These are phyloP conservation scores for Ooceraea biroi DNA, from an alignment of 1,140 invertebrate species.

Conservation along the genomic window DNA sequence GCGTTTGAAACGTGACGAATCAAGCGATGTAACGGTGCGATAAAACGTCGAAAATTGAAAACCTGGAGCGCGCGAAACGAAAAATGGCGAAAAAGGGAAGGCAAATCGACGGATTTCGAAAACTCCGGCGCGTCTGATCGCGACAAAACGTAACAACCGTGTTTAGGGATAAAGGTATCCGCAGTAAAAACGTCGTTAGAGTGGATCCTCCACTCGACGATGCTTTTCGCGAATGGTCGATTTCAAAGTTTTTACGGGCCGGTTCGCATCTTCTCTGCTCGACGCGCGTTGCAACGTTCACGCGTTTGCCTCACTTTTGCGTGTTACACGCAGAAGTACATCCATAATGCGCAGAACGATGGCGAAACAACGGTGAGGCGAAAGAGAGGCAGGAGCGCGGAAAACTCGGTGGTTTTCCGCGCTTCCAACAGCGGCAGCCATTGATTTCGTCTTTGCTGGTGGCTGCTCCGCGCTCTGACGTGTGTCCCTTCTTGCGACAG, in stretches of 20 bases:
- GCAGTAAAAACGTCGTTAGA: conserved; percentile 15
- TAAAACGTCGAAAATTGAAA: conserved; percentile 33
- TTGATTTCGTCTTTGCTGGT: too few relatives aligned
- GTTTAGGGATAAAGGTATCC: not conserved
- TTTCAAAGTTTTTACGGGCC: conserved; percentile 25
- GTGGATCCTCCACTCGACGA: conserved; percentile 29
- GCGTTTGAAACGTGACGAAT: conserved; percentile 25
- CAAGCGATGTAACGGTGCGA: conserved; percentile 25
- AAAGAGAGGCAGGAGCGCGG: not conserved
- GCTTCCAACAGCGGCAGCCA: too few relatives aligned
- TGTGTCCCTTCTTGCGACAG: not conserved
- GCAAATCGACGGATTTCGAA: conserved; percentile 26
- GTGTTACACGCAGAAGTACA: conserved; percentile 29
- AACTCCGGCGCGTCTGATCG: not conserved
- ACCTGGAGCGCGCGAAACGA: not conserved
- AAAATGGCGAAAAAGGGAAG: too few relatives aligned
- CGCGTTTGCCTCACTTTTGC: conserved; percentile 28
- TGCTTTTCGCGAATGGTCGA: conserved; percentile 34
- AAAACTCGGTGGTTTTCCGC: conserved; percentile 45
- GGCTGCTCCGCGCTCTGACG: not conserved
- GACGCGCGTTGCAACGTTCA: not conserved
- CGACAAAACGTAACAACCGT: conserved; percentile 2
- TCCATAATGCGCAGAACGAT: conserved; percentile 47
- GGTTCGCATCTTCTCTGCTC: conserved; percentile 35
- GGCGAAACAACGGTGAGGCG: not conserved